Evolutionary conservation across 2,888 invertebrate species (phyloP).

Genomic region (Lycia hirtaria): DNA sequence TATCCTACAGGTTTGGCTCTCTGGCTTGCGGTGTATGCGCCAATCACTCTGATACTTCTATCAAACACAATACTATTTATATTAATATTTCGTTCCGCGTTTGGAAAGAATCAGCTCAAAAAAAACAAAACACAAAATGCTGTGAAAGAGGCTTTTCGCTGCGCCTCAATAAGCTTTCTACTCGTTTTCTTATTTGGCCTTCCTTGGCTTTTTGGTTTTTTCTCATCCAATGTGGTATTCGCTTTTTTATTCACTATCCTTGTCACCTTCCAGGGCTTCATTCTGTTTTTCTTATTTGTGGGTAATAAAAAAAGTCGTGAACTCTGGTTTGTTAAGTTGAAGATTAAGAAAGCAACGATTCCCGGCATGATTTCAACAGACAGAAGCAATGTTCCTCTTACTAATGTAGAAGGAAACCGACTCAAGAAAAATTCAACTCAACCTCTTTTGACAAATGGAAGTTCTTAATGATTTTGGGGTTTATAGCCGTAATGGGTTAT

Average conservation of each 20-base stretch:
- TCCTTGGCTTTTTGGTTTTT: constrained; percentile 86
- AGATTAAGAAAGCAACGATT: constrained; percentile 75
- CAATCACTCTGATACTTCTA: constrained; percentile 79
- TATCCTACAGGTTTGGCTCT: constrained; percentile 83
- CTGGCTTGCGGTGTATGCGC: constrained; percentile 84
- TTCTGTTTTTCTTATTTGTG: constrained; percentile 86
- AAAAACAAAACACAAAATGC: no score
- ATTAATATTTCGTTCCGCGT: constrained; percentile 84
- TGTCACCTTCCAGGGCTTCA: constrained; percentile 85
- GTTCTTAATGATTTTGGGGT: constrained; percentile 52
- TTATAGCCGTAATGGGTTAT: background rate
- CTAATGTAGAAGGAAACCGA: constrained; percentile 43
- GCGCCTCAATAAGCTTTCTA: constrained; percentile 84
- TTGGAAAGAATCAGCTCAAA: constrained; percentile 75
- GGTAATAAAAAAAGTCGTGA: constrained; percentile 85
- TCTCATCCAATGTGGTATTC: constrained; percentile 73
- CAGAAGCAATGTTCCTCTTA: constrained; percentile 49
- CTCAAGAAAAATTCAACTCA: constrained; percentile 58
- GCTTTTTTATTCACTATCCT: constrained; percentile 85
- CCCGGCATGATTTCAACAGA: constrained; percentile 79
- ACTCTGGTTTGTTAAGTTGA: constrained; percentile 81
- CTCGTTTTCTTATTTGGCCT: constrained; percentile 86
- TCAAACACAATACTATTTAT: constrained; percentile 85
- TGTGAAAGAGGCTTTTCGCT: constrained; percentile 78
- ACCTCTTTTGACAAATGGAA: constrained; percentile 69